Evolutionary conservation across 1,140 invertebrate species (phyloP), one percentile per base, ranked within the genome.

Genomic region (Sogatella furcifera): DNA sequence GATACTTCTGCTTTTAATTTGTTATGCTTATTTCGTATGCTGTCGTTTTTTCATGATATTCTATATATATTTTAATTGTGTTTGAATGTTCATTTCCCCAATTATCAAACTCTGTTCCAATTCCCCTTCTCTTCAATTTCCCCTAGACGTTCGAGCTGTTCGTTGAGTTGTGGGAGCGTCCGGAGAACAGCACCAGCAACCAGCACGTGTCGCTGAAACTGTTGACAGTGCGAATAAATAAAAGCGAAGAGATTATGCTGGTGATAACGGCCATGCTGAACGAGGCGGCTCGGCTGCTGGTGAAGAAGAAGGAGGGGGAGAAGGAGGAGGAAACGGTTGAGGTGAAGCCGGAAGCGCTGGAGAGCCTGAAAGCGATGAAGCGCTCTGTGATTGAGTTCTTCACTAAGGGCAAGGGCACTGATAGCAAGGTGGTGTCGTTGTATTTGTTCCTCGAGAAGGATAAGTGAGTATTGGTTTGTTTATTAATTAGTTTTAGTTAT

Each of bases 401-500:
- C 64, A 46, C 60, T 5, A 62, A 59, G 38, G 68, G 66, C 24
- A 59, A 60, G 3, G 69, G 68, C 21, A 60, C 57, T n/a, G 53
- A 34, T 13, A 65, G 60, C 38, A 71, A 72, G n/a, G 71, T 84
- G 1, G 79, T 76, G 5, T 79, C 80, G 22, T 68, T 85, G 14
- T 84, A 77, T 66, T 77, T 79, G 46, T 73, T 75, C 62, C 60
- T 68, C 43, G 60, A 67, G 21, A 61, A 62, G 10, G 69, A 70
- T 44, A 67, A 65, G 68, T 69, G 55, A 65, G 61, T 64, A 49
- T 5, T 38, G 5, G 24, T 28, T 28, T 28, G 6, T 6, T 28
- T 2, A 28, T 28, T 28, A 2, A 28, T 28, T 28, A n/a, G 24
- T 6, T 28, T 28, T 28, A 28, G 24, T 28, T 31, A 31, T 31